Percentiles rank a stretch among this genome's conserved stretches.
phyloP scores from a whole-genome alignment of 1,140 invertebrate genomes.

The Archivesica marissinica region DNA sequence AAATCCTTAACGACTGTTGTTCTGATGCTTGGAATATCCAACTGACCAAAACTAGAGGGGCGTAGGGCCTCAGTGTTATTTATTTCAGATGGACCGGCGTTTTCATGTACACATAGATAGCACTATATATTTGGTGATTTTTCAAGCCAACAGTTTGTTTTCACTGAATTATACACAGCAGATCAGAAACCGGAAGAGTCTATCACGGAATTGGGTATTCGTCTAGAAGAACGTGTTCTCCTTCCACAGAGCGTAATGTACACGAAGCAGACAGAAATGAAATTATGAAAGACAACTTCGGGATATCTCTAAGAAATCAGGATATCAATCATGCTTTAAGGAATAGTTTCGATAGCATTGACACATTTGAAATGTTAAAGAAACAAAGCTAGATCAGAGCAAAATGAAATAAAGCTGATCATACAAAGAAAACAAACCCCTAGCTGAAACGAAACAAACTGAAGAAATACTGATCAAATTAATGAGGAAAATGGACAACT shows the following conservation, averaged over 20 bases:
- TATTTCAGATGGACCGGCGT: too few relatives aligned
- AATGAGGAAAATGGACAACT: not conserved
- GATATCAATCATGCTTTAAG: constrained; percentile 7
- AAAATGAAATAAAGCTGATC: constrained; percentile 17
- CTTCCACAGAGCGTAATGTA: not conserved
- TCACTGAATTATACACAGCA: not conserved
- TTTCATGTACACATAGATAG: too few relatives aligned
- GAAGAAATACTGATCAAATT: not conserved
- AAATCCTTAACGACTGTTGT: too few relatives aligned
- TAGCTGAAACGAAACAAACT: not conserved
- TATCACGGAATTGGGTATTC: not conserved
- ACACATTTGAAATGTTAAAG: not conserved
- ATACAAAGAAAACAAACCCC: not conserved
- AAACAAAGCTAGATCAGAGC: constrained; percentile 10
- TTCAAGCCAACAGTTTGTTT: not conserved
- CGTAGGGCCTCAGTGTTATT: too few relatives aligned
- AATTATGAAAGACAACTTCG: constrained; percentile 19
- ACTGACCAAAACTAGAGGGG: too few relatives aligned
- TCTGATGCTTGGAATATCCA: too few relatives aligned
- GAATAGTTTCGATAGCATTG: not conserved
- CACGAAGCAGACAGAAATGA: constrained; percentile 1
- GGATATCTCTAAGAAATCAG: not conserved
- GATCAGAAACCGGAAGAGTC: constrained; percentile 11
- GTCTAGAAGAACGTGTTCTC: not conserved
- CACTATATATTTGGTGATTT: constrained; percentile 15